A percentile compares a stretch with the other conserved stretches of the same genome.
Conservation (phyloP, 1,140 invertebrate genomes). For the Solenopsis fugax region DNA sequence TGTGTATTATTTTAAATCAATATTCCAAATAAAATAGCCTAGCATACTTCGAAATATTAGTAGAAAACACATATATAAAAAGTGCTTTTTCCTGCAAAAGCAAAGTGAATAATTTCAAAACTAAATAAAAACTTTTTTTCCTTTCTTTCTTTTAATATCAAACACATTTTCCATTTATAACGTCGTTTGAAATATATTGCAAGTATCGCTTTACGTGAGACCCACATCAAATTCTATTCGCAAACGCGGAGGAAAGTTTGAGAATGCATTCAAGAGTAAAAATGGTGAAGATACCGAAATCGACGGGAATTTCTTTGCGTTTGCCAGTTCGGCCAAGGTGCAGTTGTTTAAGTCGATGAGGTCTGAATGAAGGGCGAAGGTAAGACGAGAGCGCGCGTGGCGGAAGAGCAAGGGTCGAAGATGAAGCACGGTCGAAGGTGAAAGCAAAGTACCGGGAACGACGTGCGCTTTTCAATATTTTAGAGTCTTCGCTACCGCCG, state of each 20-base stretch:
- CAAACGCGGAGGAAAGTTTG: conserved; percentile 17
- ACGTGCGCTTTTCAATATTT: conserved; percentile 79
- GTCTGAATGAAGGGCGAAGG: conserved; percentile 1
- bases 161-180: neutral
- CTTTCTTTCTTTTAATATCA: conserved; percentile 1
- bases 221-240: neutral
- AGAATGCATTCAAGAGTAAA: conserved; percentile 35
- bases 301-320: conserved; percentile 5
- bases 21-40: neutral
- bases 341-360: conserved; percentile 67
- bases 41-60: neutral
- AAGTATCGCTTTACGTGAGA: conserved; percentile 27
- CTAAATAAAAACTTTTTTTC: neutral
- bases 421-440: conserved; percentile 30
- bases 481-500: conserved; percentile 59
- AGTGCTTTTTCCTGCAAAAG: neutral
- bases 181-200: conserved; percentile 5
- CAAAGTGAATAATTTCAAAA: neutral
- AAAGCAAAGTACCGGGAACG: conserved; percentile 62
- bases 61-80: neutral
- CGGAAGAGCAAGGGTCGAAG: conserved; percentile 57
- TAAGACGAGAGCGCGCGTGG: conserved; percentile 21
- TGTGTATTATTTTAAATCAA: neutral
- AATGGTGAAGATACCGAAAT: conserved; percentile 29
- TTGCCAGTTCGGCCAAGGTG: conserved; percentile 50